phyloP scores from a whole-genome alignment of 1,140 invertebrate species.

The Bradynema listronoti region DNA sequence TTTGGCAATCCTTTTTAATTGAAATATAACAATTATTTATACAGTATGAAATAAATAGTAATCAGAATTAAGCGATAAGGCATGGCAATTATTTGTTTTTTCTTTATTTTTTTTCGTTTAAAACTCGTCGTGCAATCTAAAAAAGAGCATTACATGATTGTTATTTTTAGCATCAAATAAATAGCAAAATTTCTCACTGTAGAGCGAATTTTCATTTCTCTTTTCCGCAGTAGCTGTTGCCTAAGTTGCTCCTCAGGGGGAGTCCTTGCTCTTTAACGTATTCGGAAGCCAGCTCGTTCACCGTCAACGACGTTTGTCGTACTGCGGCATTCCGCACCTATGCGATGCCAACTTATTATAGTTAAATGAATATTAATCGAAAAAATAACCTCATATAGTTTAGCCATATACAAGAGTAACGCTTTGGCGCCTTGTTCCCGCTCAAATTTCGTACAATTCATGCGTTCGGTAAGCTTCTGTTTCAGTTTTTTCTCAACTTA shows the following conservation, averaged over 20 bases:
- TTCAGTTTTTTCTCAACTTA: constrained; percentile 26
- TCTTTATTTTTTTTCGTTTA: too few relatives aligned
- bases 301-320: not conserved
- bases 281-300: constrained; percentile 26
- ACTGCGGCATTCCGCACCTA: not conserved
- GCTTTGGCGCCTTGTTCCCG: constrained; percentile 21
- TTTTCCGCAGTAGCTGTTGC: constrained; percentile 17
- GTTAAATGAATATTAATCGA: not conserved
- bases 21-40: too few relatives aligned
- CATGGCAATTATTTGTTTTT: too few relatives aligned
- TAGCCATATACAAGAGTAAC: constrained; percentile 15
- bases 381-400: constrained; percentile 11
- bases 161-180: too few relatives aligned
- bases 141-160: too few relatives aligned
- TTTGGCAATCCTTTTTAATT: too few relatives aligned
- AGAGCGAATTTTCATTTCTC: constrained; percentile 23
- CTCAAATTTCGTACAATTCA: constrained; percentile 16
- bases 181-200: too few relatives aligned
- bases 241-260: constrained; percentile 21
- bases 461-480: constrained; percentile 7
- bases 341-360: not conserved
- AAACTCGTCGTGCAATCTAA: too few relatives aligned
- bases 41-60: too few relatives aligned
- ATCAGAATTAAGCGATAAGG: too few relatives aligned
- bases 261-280: constrained; percentile 27